Conservation (phyloP, 2,888 invertebrate species). For the Andrena bucephala region DNA sequence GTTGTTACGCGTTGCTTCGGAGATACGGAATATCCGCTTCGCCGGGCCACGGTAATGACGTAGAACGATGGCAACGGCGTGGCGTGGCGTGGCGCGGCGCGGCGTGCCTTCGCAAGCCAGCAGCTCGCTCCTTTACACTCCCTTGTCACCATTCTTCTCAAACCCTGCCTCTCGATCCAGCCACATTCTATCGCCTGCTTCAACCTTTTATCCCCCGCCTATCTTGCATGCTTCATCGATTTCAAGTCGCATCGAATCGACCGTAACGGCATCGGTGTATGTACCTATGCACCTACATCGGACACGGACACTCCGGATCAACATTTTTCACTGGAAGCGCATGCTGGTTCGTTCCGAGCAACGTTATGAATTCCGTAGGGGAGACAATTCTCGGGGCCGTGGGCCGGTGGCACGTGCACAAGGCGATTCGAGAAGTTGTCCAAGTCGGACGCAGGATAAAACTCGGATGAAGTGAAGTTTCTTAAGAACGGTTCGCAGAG, state of each 20-base stretch:
- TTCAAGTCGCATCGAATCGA: slow-evolving; percentile 38
- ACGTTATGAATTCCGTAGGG: slow-evolving; percentile 5
- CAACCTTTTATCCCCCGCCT: neutral
- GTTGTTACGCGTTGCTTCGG: slow-evolving; percentile 65
- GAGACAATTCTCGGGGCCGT: neutral
- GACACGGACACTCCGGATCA: neutral
- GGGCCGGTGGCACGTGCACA: slow-evolving; percentile 26
- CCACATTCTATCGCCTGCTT: neutral
- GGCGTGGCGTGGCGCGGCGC: too few species aligned
- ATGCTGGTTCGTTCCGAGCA: neutral
- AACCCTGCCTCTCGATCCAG: neutral
- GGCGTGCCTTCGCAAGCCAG: slow-evolving; percentile 19
- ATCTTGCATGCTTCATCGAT: slow-evolving; percentile 5
- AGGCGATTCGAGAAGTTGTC: slow-evolving; percentile 51
- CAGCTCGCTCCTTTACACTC: neutral
- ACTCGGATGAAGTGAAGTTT: slow-evolving; percentile 47
- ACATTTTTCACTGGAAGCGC: neutral
- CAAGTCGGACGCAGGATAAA: slow-evolving; percentile 33
- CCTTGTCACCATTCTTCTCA: neutral
- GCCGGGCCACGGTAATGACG: slow-evolving; percentile 65
- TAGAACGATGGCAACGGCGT: slow-evolving; percentile 57
- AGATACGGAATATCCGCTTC: slow-evolving; percentile 65
- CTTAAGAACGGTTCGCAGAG: slow-evolving; percentile 50
- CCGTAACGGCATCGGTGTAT: neutral
- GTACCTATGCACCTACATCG: slow-evolving; percentile 35